These are phyloP conservation scores for Danionella dracula DNA, from an alignment of 2,797 vertebrate genomes.

Conservation along the genomic window DNA sequence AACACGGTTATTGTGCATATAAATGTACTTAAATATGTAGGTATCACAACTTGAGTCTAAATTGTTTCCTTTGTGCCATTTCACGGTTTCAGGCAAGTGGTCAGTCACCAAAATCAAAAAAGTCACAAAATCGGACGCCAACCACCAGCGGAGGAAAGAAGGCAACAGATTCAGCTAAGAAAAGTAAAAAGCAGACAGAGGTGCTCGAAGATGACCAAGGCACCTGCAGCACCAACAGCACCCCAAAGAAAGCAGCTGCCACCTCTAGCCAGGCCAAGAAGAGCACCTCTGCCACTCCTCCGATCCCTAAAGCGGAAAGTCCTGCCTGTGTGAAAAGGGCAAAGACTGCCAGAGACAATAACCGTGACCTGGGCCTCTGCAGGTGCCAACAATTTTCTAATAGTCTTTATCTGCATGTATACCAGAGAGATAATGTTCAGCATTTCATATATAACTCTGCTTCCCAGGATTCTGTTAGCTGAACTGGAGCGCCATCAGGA, in stretches of 20 bases:
- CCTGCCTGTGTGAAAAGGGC: slow-evolving; percentile 81
- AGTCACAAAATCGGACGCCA: slow-evolving; percentile 66
- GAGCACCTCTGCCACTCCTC: slow-evolving; percentile 62
- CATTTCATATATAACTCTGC: background rate
- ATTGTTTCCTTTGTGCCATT: background rate
- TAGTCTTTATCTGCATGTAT: background rate
- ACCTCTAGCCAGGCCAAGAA: slow-evolving; percentile 75
- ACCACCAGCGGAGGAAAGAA: slow-evolving; percentile 71
- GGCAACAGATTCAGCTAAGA: slow-evolving; percentile 74
- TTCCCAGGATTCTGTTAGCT: slow-evolving; percentile 82
- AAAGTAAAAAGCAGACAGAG: slow-evolving; percentile 81
- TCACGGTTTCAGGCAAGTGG: slow-evolving; percentile 82
- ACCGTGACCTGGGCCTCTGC: slow-evolving; percentile 89
- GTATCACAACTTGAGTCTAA: too few relatives aligned
- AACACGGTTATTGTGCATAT: too few relatives aligned
- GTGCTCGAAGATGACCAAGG: slow-evolving; percentile 45
- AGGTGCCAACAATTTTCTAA: too few relatives aligned
- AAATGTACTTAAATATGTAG: too few relatives aligned
- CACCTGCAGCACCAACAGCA: slow-evolving; percentile 73
- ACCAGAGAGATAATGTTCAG: background rate
- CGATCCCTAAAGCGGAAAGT: slow-evolving; percentile 76
- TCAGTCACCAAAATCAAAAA: slow-evolving; percentile 88
- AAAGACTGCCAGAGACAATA: slow-evolving; percentile 85
- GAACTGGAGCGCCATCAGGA: slow-evolving; percentile 97
- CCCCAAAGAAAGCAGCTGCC: slow-evolving; percentile 78